phyloP scores from a whole-genome alignment of 2,797 vertebrate species.

The Todus mexicanus region DNA sequence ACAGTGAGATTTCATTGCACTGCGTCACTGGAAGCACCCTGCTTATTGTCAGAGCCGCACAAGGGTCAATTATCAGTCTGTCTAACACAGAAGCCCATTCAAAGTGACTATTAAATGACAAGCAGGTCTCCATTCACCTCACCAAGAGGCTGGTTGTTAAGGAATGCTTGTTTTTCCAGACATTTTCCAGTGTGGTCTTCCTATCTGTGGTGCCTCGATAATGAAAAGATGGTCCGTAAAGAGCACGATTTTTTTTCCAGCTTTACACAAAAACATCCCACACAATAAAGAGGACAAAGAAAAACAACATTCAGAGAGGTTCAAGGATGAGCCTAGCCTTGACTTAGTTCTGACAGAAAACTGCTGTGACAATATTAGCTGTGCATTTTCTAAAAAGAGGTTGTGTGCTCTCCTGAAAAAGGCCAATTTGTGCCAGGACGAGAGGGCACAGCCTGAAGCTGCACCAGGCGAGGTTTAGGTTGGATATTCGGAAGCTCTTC shows the following conservation, averaged over 20 bases:
- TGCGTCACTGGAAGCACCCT: neutral
- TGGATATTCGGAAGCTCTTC: too few relatives aligned
- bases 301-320: neutral
- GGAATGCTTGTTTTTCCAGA: neutral
- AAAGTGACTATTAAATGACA: neutral
- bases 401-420: neutral
- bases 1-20: neutral
- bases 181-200: neutral
- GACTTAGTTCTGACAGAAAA: neutral
- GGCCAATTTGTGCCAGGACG: too few relatives aligned
- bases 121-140: neutral
- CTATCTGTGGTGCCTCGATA: neutral
- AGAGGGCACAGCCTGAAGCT: too few relatives aligned
- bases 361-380: neutral
- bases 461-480: too few relatives aligned
- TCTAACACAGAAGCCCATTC: neutral
- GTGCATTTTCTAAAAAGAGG: neutral
- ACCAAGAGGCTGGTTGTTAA: neutral
- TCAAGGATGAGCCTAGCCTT: neutral
- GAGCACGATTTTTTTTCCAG: neutral
- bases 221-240: neutral
- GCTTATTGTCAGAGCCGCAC: neutral
- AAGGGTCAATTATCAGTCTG: neutral
- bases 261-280: neutral
- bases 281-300: neutral